Conservation (phyloP, 2,888 invertebrate genomes). For the Bimastos eiseni region DNA sequence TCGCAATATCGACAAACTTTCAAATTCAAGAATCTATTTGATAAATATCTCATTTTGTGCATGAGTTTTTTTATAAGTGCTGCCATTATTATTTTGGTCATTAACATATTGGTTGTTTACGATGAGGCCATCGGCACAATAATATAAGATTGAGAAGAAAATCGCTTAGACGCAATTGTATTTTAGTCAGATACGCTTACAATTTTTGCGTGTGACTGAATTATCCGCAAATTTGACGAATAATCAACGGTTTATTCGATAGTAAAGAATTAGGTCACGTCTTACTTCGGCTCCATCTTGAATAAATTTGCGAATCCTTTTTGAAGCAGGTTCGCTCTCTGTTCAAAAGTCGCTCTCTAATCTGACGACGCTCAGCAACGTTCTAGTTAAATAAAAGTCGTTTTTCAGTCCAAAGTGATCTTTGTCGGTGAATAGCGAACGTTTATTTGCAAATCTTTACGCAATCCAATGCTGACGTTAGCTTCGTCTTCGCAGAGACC, state of each 20-base stretch:
- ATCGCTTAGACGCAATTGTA: neutral
- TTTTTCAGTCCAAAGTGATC: neutral
- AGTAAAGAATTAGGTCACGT: neutral
- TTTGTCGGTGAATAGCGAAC: neutral
- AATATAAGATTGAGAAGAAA: neutral
- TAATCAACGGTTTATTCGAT: no score
- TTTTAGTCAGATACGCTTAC: neutral
- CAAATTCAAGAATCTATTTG: no score
- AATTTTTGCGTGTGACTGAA: neutral
- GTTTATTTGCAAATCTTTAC: neutral
- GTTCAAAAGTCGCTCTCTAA: neutral
- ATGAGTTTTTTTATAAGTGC: no score
- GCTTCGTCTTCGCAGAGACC: neutral
- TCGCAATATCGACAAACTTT: no score
- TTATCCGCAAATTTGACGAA: no score
- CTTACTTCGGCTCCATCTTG: neutral
- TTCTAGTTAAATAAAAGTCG: neutral
- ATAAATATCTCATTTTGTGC: no score
- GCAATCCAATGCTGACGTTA: neutral
- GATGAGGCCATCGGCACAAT: neutral
- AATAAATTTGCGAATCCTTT: neutral
- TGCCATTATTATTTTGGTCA: no score
- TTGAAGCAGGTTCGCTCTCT: neutral
- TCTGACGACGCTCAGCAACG: neutral
- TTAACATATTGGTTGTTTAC: no score